phyloP scores from a whole-genome alignment of 2,113 vertebrate species.

The Pristiophorus japonicus region DNA sequence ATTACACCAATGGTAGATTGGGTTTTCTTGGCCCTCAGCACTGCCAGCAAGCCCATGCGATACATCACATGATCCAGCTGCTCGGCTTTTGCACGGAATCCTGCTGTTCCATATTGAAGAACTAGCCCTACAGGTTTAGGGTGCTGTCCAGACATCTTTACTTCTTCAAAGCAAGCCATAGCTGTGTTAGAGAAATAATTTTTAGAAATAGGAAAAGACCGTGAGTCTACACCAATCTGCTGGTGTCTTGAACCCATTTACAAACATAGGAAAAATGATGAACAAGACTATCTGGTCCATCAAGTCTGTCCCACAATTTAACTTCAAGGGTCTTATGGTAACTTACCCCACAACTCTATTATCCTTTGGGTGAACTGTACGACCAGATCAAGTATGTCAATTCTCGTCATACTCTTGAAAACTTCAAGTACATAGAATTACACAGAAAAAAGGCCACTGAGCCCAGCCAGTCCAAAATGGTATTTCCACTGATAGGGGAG shows the following conservation, averaged over 20 bases:
- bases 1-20: constrained; percentile 77
- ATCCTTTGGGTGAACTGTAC: not conserved
- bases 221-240: not conserved
- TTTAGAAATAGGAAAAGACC: not conserved
- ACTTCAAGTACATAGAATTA: no score
- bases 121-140: constrained; percentile 66
- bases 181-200: constrained; percentile 41
- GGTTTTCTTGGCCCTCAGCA: constrained; percentile 71
- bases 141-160: constrained; percentile 61
- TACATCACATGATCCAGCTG: constrained; percentile 86
- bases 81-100: constrained; percentile 70
- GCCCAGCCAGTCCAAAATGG: no score
- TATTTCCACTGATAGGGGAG: no score
- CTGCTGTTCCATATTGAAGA: constrained; percentile 86
- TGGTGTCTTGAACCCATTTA: not conserved
- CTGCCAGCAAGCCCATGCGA: constrained; percentile 85
- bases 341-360: not conserved
- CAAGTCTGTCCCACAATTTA: no score
- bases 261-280: no score
- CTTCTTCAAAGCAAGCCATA: constrained; percentile 56
- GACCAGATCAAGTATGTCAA: not conserved
- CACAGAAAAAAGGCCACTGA: no score
- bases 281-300: no score
- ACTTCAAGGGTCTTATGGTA: not conserved
- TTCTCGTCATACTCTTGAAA: not conserved